These are phyloP conservation scores for Heliconius melpomene DNA, from an alignment of 1,140 invertebrate genomes.

Conservation along the genomic window DNA sequence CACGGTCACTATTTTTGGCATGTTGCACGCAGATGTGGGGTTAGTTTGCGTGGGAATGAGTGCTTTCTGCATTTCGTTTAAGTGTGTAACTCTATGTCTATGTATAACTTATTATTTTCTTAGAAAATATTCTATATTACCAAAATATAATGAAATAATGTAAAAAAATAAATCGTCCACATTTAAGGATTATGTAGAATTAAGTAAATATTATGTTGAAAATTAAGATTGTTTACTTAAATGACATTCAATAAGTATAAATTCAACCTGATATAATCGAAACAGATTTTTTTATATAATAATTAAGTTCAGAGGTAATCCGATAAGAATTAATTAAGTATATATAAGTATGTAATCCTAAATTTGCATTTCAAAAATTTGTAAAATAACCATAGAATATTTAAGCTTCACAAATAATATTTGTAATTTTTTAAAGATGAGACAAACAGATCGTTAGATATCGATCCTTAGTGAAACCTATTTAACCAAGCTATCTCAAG, in stretches of 20 bases:
- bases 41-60: slow-evolving; percentile 63
- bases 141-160: too few relatives aligned
- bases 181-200: too few relatives aligned
- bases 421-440: not conserved
- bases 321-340: not conserved
- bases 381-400: not conserved
- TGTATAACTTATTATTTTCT: not conserved
- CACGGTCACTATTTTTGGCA: slow-evolving; percentile 71
- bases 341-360: too few relatives aligned
- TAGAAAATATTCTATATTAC: not conserved
- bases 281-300: not conserved
- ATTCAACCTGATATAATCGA: not conserved
- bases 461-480: not conserved
- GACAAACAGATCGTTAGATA: not conserved
- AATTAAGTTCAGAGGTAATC: not conserved
- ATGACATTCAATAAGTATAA: too few relatives aligned
- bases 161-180: too few relatives aligned
- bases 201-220: too few relatives aligned
- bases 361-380: not conserved
- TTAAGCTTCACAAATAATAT: not conserved
- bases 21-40: slow-evolving; percentile 64
- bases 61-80: slow-evolving; percentile 35
- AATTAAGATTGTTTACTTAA: too few relatives aligned
- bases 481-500: slow-evolving; percentile 56
- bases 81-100: not conserved